Percentiles rank a stretch among this genome's conserved stretches.
Evolutionary conservation across 2,113 vertebrate species (phyloP).

Genomic region (Theristicus caerulescens): DNA sequence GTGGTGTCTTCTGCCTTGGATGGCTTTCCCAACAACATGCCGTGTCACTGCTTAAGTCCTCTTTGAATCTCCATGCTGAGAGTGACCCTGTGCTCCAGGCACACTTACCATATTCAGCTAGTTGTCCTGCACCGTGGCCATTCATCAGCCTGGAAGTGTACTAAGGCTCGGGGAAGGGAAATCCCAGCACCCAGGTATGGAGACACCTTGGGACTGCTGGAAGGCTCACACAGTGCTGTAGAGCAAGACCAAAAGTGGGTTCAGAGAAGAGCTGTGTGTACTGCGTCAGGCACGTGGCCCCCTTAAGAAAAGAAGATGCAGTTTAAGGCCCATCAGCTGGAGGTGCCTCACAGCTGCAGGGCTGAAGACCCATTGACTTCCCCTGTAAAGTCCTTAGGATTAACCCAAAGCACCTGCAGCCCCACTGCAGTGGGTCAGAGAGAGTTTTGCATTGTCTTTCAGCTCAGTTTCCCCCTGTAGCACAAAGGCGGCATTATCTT

Average conservation of each 20-base stretch:
- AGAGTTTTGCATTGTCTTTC: not conserved
- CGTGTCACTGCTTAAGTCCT: not conserved
- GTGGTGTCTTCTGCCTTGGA: not conserved
- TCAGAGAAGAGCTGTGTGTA: not conserved
- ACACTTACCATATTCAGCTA: not conserved
- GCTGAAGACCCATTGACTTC: not conserved
- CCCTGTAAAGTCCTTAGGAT: not conserved
- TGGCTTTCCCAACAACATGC: not conserved
- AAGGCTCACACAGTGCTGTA: not conserved
- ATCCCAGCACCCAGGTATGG: too few species aligned
- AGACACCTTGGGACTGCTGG: too few species aligned
- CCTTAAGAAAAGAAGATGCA: not conserved
- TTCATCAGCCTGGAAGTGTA: not conserved
- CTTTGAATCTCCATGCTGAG: not conserved
- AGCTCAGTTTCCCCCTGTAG: not conserved
- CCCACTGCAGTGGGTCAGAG: fast-evolving
- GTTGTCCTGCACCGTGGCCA: fast-evolving
- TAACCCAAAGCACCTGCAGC: not conserved
- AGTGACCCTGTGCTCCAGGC: not conserved
- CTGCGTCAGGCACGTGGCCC: not conserved
- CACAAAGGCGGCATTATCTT: not conserved
- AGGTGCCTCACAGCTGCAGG: not conserved
- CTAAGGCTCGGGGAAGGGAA: not conserved
- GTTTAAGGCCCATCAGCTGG: not conserved
- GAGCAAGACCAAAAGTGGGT: not conserved